A percentile compares a stretch with the other conserved stretches of the same genome.
Evolutionary conservation across 2,888 invertebrate genomes (phyloP).

Genomic region (Norana najaformis): DNA sequence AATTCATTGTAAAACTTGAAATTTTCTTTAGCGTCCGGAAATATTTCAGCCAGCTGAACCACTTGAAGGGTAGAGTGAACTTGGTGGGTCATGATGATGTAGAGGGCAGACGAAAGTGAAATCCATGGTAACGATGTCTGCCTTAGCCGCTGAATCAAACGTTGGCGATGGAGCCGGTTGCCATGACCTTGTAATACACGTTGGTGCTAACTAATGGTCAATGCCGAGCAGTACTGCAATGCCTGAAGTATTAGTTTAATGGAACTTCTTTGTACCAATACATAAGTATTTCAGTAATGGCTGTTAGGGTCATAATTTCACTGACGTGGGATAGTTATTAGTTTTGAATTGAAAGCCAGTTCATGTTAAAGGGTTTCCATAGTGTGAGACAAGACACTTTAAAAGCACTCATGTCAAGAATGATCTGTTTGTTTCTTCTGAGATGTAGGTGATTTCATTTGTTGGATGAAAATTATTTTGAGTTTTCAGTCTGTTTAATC

Average conservation of each 20-base stretch:
- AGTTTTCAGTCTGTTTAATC: no score
- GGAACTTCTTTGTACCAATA: not conserved
- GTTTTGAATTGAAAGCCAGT: no score
- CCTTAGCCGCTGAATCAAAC: not conserved
- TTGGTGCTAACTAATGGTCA: not conserved
- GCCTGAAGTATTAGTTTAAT: not conserved
- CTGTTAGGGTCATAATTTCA: not conserved
- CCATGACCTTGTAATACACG: not conserved
- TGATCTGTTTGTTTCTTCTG: no score
- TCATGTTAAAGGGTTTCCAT: no score
- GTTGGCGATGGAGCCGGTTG: not conserved
- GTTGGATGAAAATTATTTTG: no score
- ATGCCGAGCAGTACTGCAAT: no score
- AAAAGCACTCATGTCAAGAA: no score
- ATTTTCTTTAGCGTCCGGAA: not conserved
- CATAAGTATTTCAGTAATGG: not conserved
- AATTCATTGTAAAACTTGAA: not conserved
- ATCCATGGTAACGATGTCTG: not conserved
- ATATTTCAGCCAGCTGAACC: not conserved
- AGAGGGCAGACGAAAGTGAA: conserved; percentile 8
- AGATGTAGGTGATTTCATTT: no score
- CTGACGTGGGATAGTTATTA: no score
- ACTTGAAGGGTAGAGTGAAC: not conserved
- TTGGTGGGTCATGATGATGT: not conserved
- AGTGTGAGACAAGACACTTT: no score